phyloP scores from a whole-genome alignment of 2,113 vertebrate species.

The Cephalopterus ornatus region DNA sequence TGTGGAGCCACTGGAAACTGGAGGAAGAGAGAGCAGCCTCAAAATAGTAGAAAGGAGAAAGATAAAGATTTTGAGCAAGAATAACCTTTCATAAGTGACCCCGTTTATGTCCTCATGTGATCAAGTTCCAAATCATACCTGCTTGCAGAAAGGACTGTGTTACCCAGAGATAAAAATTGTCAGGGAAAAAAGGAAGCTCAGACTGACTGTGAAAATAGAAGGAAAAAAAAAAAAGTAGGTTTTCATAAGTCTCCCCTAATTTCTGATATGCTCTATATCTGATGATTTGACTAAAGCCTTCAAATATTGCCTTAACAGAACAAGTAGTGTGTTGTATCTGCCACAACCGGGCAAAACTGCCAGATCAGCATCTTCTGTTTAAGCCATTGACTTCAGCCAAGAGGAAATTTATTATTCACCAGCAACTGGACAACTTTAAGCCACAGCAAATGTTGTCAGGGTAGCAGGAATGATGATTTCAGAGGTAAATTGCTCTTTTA shows the following conservation, averaged over 20 bases:
- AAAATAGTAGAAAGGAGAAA: background rate
- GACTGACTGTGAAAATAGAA: background rate
- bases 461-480: background rate
- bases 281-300: background rate
- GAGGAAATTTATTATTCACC: background rate
- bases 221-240: background rate
- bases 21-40: background rate
- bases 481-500: background rate
- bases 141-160: background rate
- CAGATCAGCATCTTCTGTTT: constrained; percentile 17
- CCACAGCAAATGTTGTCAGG: background rate
- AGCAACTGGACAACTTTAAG: background rate
- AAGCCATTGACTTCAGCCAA: background rate
- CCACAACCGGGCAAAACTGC: background rate
- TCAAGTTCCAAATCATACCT: background rate
- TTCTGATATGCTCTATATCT: background rate
- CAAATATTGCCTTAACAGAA: background rate
- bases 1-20: background rate
- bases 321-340: background rate
- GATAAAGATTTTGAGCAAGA: background rate
- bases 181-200: background rate
- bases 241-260: background rate
- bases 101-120: background rate
- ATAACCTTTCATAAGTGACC: background rate
- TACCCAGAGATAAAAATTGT: background rate